Percentiles rank a stretch among this genome's conserved stretches.
Conservation (phyloP, 2,888 invertebrate genomes). For the Ethmia dodecea region DNA sequence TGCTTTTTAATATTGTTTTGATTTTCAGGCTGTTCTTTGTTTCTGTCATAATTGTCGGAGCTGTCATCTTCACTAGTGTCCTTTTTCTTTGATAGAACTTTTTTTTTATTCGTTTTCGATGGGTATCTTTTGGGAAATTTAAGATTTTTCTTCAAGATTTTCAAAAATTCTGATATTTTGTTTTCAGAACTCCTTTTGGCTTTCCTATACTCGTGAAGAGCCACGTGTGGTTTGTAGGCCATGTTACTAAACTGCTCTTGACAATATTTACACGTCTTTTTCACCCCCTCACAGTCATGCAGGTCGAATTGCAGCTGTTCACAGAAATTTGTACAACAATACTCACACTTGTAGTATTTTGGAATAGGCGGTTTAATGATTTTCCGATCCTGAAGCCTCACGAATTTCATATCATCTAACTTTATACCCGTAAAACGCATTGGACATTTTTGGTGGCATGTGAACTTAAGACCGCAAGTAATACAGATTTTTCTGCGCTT, state of each 20-base stretch:
- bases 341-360: slow-evolving; percentile 23
- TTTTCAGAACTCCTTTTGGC: no score
- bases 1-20: no score
- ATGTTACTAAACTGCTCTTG: slow-evolving; percentile 25
- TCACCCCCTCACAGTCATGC: slow-evolving; percentile 25
- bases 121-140: no score
- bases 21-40: no score
- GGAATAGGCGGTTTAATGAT: slow-evolving; percentile 26
- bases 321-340: slow-evolving; percentile 31
- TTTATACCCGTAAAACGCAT: no score
- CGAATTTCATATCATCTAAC: slow-evolving; percentile 28
- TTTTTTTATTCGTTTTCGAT: no score
- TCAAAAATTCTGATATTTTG: slow-evolving; percentile 30
- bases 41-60: no score
- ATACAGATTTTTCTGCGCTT: slow-evolving; percentile 22
- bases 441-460: background rate
- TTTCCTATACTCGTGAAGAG: slow-evolving; percentile 27
- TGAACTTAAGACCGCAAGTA: slow-evolving; percentile 29
- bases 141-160: no score
- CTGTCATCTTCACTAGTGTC: no score
- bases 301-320: slow-evolving; percentile 8
- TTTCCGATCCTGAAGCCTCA: slow-evolving; percentile 17
- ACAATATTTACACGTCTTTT: slow-evolving; percentile 28
- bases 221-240: slow-evolving; percentile 30
- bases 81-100: no score